Evolutionary conservation across 2,113 vertebrate species (phyloP), one percentile per base, ranked within the genome.

Genomic region (Larimichthys crocea): DNA sequence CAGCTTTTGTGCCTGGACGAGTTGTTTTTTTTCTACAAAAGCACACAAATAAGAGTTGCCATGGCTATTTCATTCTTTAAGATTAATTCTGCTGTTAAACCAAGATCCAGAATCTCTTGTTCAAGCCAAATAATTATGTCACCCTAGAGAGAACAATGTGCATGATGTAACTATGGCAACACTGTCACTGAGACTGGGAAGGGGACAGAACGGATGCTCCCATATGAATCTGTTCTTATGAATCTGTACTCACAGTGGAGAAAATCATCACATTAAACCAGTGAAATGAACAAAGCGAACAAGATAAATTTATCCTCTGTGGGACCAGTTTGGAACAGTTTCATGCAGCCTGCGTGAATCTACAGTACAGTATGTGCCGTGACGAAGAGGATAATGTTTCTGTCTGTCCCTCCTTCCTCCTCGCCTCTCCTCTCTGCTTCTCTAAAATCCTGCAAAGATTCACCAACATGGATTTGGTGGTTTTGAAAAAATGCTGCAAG

Each of bases 311-410:
- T 63, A 83, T 87, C 77, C 69, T 69, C 19, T 26, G 48, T 61
- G 60, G 76, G 70, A 76, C 35, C 65, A 74, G 74, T 83, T 84
- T 89, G 70, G 74, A 92, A 74, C 61, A 50, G 57, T 63, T 77
- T 84, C 49, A 84, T 64, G 74, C 66, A 86, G 88, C 75, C 35
- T 53, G 74, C 65, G 78, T 78, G 83, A 87, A 86, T 73, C 81
- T 61, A 64, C 82, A 79, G 78, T 70, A 86, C 80, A 86, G 64
- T 79, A 72, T 19, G 75, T 79, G 75, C 82, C 11, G 61, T 84
- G 83, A 88, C 84, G 5, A 86, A 88, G 72, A 89, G 80, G 87
- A 89, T 90, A 71, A 89, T 22, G 64, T 82, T 87, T 83, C 66
- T 76, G 55, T 86, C 77, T 83, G 64, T 76, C 80, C 65, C 52